Conservation (phyloP, 2,888 invertebrate genomes). For the Phragmatobia fuliginosa region DNA sequence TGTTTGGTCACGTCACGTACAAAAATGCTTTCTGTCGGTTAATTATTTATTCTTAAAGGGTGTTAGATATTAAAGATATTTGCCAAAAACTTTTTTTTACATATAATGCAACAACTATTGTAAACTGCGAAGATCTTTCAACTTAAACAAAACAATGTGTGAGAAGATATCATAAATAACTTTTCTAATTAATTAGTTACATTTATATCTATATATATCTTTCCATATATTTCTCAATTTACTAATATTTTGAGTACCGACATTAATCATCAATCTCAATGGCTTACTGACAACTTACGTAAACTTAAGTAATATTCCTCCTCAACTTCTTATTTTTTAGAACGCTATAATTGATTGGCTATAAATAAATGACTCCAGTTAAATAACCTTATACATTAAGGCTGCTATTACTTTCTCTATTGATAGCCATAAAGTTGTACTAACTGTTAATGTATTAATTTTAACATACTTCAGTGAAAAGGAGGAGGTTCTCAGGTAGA, state of each 20-base stretch:
- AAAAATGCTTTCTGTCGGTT: neutral
- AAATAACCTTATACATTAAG: conserved; percentile 27
- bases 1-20: neutral
- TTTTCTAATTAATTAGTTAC: neutral
- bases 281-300: neutral
- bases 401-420: conserved; percentile 34
- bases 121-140: neutral
- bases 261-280: neutral
- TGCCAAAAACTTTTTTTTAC: too few relatives aligned
- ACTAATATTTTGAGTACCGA: neutral
- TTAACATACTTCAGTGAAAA: neutral
- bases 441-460: conserved; percentile 6
- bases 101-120: neutral
- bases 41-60: neutral
- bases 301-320: neutral
- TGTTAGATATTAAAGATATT: too few relatives aligned
- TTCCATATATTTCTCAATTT: neutral
- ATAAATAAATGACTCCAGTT: conserved; percentile 20
- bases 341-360: conserved; percentile 9
- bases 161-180: neutral
- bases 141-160: neutral
- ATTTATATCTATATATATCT: too few relatives aligned
- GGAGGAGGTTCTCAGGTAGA: neutral
- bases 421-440: conserved; percentile 34
- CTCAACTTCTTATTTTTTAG: neutral